Conservation (phyloP, 2,797 vertebrate species). For the Acestrorhynchus altus region DNA sequence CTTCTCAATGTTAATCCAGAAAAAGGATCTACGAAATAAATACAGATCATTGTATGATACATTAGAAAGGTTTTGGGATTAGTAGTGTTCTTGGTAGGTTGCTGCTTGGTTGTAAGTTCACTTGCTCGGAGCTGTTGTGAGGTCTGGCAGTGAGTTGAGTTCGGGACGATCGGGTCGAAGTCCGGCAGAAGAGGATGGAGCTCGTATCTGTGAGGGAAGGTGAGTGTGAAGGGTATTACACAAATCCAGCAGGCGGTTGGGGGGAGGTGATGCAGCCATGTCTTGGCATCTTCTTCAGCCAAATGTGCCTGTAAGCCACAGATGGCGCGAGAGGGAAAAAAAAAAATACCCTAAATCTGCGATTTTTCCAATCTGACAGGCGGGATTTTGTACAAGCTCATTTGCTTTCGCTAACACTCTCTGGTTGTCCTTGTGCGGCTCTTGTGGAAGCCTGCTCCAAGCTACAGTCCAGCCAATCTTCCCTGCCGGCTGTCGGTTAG, state of each 20-base stretch:
- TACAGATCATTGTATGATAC: slow-evolving; percentile 5
- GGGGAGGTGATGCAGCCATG: not conserved
- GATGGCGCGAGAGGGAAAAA: slow-evolving; percentile 25
- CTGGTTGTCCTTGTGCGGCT: slow-evolving; percentile 45
- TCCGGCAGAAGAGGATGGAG: slow-evolving; percentile 12
- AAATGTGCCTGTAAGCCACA: slow-evolving; percentile 49
- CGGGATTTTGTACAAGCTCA: slow-evolving; percentile 47
- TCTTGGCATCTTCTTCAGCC: slow-evolving; percentile 36
- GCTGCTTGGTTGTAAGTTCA: not conserved
- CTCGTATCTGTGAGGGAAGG: not conserved
- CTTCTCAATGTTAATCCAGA: not conserved
- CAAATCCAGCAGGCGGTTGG: slow-evolving; percentile 5
- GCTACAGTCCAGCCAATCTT: slow-evolving; percentile 32
- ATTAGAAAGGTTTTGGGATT: not conserved
- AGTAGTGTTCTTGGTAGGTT: not conserved
- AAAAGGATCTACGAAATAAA: slow-evolving; percentile 8
- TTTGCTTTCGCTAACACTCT: slow-evolving; percentile 51
- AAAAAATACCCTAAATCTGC: slow-evolving; percentile 23
- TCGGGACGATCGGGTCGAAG: not conserved
- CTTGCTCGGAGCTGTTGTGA: not conserved
- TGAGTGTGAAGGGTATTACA: slow-evolving; percentile 6
- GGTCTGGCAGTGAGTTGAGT: not conserved
- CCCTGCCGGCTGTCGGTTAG: slow-evolving; percentile 55
- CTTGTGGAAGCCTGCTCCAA: slow-evolving; percentile 19
- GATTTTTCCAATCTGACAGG: slow-evolving; percentile 19